These are phyloP conservation scores for Eulemur rufifrons DNA, from an alignment of 2,113 vertebrate genomes.

Conservation along the genomic window DNA sequence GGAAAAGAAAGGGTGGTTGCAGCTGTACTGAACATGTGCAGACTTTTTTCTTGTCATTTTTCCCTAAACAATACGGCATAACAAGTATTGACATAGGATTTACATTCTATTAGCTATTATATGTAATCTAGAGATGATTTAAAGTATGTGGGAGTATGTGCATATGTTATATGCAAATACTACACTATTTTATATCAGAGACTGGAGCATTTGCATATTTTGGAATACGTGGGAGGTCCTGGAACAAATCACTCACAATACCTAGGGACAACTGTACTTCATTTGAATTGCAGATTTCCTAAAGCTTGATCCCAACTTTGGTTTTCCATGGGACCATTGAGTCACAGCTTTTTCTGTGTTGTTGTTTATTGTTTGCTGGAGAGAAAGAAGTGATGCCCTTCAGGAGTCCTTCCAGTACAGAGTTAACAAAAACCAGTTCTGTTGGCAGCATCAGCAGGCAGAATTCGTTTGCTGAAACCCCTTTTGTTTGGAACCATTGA, in stretches of 20 bases:
- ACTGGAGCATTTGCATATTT: background rate
- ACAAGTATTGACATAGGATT: background rate
- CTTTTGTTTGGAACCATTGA: slow-evolving; percentile 43
- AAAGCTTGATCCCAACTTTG: background rate
- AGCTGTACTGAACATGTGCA: background rate
- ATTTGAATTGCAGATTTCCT: background rate
- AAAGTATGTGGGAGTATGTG: background rate
- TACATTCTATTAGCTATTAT: background rate
- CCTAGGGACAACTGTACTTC: background rate
- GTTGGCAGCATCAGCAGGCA: background rate
- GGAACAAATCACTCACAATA: too few species aligned
- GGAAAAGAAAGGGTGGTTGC: background rate
- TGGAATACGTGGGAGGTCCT: background rate
- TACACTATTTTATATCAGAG: background rate
- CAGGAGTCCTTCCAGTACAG: background rate
- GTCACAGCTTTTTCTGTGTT: background rate
- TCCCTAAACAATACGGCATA: background rate
- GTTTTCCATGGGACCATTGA: background rate
- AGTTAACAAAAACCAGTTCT: background rate
- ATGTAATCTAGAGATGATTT: background rate
- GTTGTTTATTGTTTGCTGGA: background rate
- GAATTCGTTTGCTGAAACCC: background rate
- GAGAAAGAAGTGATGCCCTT: background rate
- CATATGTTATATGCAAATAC: background rate
- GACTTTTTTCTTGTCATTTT: background rate